Conservation (phyloP, 2,113 vertebrate species). For the Peromyscus leucopus region DNA sequence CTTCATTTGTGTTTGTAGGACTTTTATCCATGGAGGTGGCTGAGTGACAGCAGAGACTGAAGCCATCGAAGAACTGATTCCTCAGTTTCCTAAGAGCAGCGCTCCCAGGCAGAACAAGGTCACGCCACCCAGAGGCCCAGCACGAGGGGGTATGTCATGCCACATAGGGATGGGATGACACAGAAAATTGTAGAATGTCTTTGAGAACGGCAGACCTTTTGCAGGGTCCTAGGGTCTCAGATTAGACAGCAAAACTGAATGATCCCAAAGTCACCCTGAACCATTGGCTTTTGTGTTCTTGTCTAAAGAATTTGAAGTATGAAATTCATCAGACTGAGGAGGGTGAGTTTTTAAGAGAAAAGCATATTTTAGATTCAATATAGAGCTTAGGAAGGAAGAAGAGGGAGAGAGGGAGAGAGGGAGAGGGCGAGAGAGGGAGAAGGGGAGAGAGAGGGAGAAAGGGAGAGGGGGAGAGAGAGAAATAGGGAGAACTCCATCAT, state of each 20-base stretch:
- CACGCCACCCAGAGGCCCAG: too few relatives aligned
- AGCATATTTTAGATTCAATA: background rate
- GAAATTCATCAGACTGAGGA: background rate
- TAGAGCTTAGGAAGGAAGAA: background rate
- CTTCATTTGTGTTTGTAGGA: too few relatives aligned
- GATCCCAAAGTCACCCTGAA: background rate
- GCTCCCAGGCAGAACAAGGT: too few relatives aligned
- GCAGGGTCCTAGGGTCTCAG: background rate
- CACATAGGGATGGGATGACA: background rate
- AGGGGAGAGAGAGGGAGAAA: accelerated
- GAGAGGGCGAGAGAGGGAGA: background rate
- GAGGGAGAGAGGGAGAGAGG: background rate
- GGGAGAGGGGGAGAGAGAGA: background rate
- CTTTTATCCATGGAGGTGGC: background rate
- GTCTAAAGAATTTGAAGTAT: background rate
- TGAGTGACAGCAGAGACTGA: background rate
- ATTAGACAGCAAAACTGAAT: background rate
- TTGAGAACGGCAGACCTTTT: background rate
- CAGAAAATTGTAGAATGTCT: background rate
- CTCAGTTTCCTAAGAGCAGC: background rate
- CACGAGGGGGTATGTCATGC: background rate
- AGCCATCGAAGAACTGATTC: background rate
- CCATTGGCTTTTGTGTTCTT: background rate
- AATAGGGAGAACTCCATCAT: background rate
- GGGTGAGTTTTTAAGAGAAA: background rate